Base-by-base conservation (phyloP, 2,888 invertebrate species). In the Athalia cordata region DNA sequence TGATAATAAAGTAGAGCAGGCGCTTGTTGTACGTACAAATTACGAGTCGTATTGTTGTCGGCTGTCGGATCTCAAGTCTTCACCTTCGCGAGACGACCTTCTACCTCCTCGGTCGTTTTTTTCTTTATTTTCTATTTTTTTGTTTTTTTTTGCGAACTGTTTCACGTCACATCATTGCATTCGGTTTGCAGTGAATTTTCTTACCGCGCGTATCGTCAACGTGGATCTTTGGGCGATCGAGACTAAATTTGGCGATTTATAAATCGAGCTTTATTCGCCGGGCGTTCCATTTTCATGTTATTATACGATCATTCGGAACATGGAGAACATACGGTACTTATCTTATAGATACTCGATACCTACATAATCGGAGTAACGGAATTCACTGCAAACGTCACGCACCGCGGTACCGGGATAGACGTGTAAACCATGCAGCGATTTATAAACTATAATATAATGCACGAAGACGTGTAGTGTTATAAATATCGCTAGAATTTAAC, bases 291-390 rank as follows among this genome's bases (percentile, higher is more conserved):
- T 29, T 29, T 29, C 1, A 29, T 29, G 29, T 29, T 29, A 29
- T 29, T 29, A 29, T 29, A 29, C 72, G 72, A 72, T 72, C 59
- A 57, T 72, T 72, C 59, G 72, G 59, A 72, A 72, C 47, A 13
- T 43, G 72, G 72, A 72, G 47, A 47, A 72, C 55, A 72, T 72
- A 72, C 72, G 72, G 72, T 72, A 72, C 72, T 57, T 72, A 72
- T 72, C 72, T 72, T 59, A 49, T 45, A 59, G 57, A 72, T 72
- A 59, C 52, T 72, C 72, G 72, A 72, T 72, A 72, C 72, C 57
- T 29, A 29, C 59, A 72, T 72, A 59, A 72, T 72, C 59, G 59
- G 72, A 72, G 47, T 72, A 72, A 72, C 72, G 72, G 72, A 72
- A 72, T 72, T 72, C 47, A 4, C 72, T 59, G 72, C 59, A 59